These are phyloP conservation scores for Monoplex corrugatus DNA, from an alignment of 2,888 invertebrate genomes.

Conservation along the genomic window DNA sequence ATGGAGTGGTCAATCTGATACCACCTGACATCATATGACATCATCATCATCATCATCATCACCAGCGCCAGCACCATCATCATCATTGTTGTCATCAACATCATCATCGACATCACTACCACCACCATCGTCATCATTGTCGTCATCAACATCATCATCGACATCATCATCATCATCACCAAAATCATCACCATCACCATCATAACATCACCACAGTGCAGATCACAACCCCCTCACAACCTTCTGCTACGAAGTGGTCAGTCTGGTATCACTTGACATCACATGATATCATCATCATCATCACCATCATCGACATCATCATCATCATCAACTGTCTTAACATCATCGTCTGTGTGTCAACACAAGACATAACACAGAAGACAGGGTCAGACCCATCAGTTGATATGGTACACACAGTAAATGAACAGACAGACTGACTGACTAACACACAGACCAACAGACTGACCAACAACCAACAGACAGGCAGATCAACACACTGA, in stretches of 20 bases:
- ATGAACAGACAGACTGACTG: too few relatives aligned
- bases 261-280: too few relatives aligned
- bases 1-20: constrained; percentile 94
- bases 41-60: neutral
- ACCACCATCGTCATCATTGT: neutral
- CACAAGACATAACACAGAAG: too few relatives aligned
- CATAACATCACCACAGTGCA: neutral
- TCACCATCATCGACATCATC: too few relatives aligned
- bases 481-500: neutral
- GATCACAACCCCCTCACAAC: too few relatives aligned
- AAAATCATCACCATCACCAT: neutral
- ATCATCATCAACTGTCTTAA: too few relatives aligned
- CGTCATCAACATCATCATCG: neutral
- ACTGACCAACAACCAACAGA: neutral
- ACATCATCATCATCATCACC: neutral
- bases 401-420: too few relatives aligned
- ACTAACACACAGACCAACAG: neutral
- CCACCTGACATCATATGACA: constrained; percentile 81
- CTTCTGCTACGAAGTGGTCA: too few relatives aligned
- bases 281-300: too few relatives aligned
- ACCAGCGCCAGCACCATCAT: neutral
- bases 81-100: neutral
- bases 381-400: too few relatives aligned
- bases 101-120: neutral
- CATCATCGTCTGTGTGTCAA: too few relatives aligned